Evolutionary conservation across 1,140 invertebrate genomes (phyloP), one percentile per base, ranked within the genome.

Genomic region (Choristoneura fumiferana): DNA sequence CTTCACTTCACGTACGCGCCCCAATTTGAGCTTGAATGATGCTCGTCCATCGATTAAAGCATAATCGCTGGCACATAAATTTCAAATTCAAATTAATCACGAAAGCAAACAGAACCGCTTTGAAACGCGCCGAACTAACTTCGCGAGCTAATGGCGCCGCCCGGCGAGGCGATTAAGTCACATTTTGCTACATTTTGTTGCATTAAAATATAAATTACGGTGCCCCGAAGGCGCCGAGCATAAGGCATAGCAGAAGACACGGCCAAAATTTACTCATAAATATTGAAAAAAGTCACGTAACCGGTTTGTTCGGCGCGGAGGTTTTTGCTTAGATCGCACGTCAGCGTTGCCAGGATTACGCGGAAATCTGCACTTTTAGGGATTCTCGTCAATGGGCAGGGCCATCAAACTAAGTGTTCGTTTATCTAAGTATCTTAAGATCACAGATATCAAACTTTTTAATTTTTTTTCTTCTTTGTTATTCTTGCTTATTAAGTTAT

Each of bases 201-300:
- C 17, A 49, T 49, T 49, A 49, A 49, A 49, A 49, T 49, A 49
- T 49, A 49, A 49, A 49, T 49, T 49, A 49, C 43, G 43, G 18
- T 49, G 43, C 10, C 43, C 14, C 17, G 43, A 49, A 49, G 43
- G 43, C 43, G 43, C 43, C 43, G 18, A 8, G 18, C 8, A 8
- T 49, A 49, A 49, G 43, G 43, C 43, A 49, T 33, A 18, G 40
- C 15, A 45, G 15, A 29, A 29, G 13, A 49, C 18, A 22, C 4
- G 43, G 18, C 43, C 22, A 29, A 49, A 43, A 49, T 49, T 49
- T 12, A 39, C 37, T 39, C 43, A 49, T 49, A 49, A 49, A 49
- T 49, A 49, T 49, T 49, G 17, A n/a, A 10, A 29, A 49, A 49
- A 49, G 43, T 49, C 17, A 49, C 17, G 43, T 18, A 33, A 49